A percentile compares a stretch with the other conserved stretches of the same genome.
Conservation (phyloP, 2,113 vertebrate genomes). For the Tetrax tetrax region DNA sequence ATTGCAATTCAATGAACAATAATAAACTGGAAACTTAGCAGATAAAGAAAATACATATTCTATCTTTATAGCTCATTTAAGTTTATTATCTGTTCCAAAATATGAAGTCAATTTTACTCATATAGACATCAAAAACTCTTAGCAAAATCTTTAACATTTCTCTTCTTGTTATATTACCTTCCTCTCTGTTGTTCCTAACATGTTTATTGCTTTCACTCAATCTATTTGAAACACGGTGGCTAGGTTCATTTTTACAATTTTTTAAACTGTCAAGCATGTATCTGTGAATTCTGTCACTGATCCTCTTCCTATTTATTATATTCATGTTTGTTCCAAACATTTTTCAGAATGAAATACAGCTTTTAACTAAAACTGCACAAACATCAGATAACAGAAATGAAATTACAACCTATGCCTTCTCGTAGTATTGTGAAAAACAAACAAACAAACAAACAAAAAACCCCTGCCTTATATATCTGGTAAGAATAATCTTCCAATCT, state of each 20-base stretch:
- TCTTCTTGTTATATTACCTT: background rate
- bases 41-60: background rate
- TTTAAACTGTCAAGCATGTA: background rate
- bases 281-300: background rate
- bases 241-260: background rate
- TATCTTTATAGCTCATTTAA: background rate
- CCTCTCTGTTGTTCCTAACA: background rate
- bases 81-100: background rate
- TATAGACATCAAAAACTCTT: background rate
- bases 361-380: background rate
- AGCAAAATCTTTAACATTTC: background rate
- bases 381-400: background rate
- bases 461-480: too few species aligned
- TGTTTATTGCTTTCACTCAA: background rate
- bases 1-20: background rate
- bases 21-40: background rate
- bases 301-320: background rate
- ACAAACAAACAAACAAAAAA: background rate
- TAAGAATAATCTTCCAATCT: background rate
- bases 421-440: background rate
- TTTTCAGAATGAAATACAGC: background rate
- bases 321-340: background rate
- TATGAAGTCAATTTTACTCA: background rate
- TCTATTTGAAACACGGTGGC: background rate
- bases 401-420: background rate